Conservation (phyloP, 1,140 invertebrate genomes). For the Aphelinus atriplicis region DNA sequence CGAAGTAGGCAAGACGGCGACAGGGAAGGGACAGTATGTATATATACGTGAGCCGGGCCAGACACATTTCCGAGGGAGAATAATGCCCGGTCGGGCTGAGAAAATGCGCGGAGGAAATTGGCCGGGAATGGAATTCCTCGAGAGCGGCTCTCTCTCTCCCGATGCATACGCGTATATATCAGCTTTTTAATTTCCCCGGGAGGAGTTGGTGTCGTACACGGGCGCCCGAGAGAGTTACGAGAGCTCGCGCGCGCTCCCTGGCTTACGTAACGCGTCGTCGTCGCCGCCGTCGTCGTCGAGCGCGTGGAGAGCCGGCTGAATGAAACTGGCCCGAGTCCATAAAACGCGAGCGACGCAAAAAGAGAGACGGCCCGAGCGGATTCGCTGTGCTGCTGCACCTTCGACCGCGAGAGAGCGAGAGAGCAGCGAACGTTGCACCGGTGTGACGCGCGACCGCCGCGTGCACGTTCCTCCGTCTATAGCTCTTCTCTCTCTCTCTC, state of each 20-base stretch:
- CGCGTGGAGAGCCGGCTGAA: constrained; percentile 42
- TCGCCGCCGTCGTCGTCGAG: not conserved
- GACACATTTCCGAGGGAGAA: too few species aligned
- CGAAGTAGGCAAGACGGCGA: too few species aligned
- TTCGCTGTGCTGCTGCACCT: too few species aligned
- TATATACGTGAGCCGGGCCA: too few species aligned
- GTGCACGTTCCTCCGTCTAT: too few species aligned
- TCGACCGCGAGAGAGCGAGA: too few species aligned
- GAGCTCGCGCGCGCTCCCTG: not conserved
- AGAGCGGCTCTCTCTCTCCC: not conserved
- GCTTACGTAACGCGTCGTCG: constrained; percentile 35
- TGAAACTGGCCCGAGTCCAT: constrained; percentile 47
- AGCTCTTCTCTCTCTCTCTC: too few species aligned
- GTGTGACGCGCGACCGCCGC: too few species aligned
- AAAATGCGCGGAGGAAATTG: constrained; percentile 15
- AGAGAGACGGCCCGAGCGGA: too few species aligned
- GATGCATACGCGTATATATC: not conserved
- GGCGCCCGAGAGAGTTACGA: constrained; percentile 4
- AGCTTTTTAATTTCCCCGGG: constrained; percentile 13
- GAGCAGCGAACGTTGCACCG: too few species aligned
- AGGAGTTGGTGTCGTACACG: constrained; percentile 18
- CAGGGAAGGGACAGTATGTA: too few species aligned
- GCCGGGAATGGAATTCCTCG: constrained; percentile 15
- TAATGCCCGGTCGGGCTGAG: too few species aligned
- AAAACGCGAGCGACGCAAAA: not conserved